phyloP scores from a whole-genome alignment of 2,797 vertebrate species.

The Capromys pilorides region DNA sequence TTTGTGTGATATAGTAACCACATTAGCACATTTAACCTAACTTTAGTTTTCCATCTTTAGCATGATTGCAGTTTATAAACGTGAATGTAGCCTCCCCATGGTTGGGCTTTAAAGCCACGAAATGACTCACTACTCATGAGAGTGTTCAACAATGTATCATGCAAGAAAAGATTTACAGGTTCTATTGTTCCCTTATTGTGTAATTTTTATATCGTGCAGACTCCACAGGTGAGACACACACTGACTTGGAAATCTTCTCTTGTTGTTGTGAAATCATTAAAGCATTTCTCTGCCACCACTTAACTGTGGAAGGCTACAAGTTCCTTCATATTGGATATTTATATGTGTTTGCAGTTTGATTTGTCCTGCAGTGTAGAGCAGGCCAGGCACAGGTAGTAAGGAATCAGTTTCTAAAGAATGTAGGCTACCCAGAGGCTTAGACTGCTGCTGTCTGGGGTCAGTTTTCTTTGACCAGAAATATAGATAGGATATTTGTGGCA shows the following conservation, averaged over 20 bases:
- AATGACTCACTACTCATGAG: slow-evolving; percentile 41
- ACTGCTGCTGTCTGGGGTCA: neutral
- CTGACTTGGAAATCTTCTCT: slow-evolving; percentile 8
- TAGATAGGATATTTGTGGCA: neutral
- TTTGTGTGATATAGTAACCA: neutral
- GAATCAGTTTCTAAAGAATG: neutral
- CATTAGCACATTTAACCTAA: neutral
- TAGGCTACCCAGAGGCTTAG: neutral
- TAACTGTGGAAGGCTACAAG: neutral
- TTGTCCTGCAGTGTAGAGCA: neutral
- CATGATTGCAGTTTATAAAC: neutral
- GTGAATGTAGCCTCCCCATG: neutral
- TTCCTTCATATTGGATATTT: neutral
- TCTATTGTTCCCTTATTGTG: slow-evolving; percentile 16
- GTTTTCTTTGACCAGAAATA: neutral
- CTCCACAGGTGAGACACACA: neutral
- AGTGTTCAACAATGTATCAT: neutral
- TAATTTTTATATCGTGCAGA: slow-evolving; percentile 16
- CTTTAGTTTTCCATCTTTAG: slow-evolving; percentile 54
- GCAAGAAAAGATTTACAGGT: neutral
- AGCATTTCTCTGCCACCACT: neutral
- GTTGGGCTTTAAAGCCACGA: slow-evolving; percentile 36
- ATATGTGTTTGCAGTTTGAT: neutral
- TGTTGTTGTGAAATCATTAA: slow-evolving; percentile 28
- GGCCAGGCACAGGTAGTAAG: neutral